These are phyloP conservation scores for Popillia japonica DNA, from an alignment of 1,140 invertebrate species.

Conservation along the genomic window DNA sequence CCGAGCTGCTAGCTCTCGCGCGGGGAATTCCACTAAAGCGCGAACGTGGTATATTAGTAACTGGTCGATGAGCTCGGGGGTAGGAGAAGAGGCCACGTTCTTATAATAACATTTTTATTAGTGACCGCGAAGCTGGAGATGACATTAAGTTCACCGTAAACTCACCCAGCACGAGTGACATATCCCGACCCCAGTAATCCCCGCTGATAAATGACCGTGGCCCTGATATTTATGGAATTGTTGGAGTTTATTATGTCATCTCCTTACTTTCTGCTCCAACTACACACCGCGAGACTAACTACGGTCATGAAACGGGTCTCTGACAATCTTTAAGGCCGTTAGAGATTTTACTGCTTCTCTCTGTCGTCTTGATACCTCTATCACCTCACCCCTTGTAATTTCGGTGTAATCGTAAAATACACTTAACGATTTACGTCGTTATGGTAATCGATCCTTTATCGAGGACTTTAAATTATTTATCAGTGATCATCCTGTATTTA, in stretches of 20 bases:
- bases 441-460: conserved; percentile 26
- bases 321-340: conserved; percentile 21
- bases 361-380: neutral
- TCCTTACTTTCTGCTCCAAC: conserved; percentile 6
- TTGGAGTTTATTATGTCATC: conserved; percentile 47
- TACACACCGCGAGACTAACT: conserved; percentile 19
- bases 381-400: neutral
- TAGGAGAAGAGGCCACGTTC: conserved; percentile 43
- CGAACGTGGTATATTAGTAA: neutral
- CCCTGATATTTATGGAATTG: conserved; percentile 50
- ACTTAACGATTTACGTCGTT: conserved; percentile 27
- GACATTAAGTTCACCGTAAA: conserved; percentile 52
- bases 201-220: conserved; percentile 50
- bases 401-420: conserved; percentile 13
- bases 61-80: neutral
- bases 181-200: conserved; percentile 49
- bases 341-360: conserved; percentile 28
- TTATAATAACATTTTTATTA: conserved; percentile 55
- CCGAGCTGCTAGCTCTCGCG: neutral
- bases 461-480: conserved; percentile 29
- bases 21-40: conserved; percentile 37
- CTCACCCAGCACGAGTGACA: conserved; percentile 48
- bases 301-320: conserved; percentile 28
- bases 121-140: conserved; percentile 48
- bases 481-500: conserved; percentile 5